phyloP scores from a whole-genome alignment of 2,888 invertebrate species.

The Escarpia spicata region DNA sequence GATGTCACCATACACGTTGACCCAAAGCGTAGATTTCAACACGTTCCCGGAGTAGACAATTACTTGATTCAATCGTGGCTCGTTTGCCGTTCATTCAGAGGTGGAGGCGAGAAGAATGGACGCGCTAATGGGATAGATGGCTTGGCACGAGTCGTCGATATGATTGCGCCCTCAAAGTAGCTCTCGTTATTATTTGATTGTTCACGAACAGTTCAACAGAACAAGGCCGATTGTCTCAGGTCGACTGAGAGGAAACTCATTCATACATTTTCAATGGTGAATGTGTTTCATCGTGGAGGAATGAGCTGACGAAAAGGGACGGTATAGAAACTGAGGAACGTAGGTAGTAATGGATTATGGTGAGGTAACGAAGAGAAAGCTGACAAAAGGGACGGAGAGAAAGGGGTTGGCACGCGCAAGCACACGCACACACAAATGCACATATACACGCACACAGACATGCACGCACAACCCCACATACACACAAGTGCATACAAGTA shows the following conservation, averaged over 20 bases:
- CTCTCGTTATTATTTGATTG: constrained; percentile 5
- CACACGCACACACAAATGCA: background rate
- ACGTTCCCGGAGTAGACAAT: constrained; percentile 13
- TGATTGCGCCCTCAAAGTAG: background rate
- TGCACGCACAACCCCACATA: background rate
- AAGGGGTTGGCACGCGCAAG: background rate
- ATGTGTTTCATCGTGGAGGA: background rate
- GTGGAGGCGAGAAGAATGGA: background rate
- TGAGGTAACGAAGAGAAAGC: background rate
- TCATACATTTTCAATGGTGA: background rate
- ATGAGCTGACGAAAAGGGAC: constrained; percentile 9
- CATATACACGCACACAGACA: background rate
- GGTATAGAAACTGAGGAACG: background rate
- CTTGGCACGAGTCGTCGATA: background rate
- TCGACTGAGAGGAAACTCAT: background rate
- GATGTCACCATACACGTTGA: background rate
- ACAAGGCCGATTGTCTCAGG: constrained; percentile 1
- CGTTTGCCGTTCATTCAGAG: background rate
- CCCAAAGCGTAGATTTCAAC: background rate
- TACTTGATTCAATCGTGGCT: background rate
- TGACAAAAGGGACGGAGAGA: background rate
- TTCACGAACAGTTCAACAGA: background rate
- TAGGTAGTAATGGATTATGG: background rate
- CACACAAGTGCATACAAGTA: background rate
- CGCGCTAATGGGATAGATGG: background rate